These are phyloP conservation scores for Pegoplata infirma DNA, from an alignment of 2,888 invertebrate species.

Conservation along the genomic window DNA sequence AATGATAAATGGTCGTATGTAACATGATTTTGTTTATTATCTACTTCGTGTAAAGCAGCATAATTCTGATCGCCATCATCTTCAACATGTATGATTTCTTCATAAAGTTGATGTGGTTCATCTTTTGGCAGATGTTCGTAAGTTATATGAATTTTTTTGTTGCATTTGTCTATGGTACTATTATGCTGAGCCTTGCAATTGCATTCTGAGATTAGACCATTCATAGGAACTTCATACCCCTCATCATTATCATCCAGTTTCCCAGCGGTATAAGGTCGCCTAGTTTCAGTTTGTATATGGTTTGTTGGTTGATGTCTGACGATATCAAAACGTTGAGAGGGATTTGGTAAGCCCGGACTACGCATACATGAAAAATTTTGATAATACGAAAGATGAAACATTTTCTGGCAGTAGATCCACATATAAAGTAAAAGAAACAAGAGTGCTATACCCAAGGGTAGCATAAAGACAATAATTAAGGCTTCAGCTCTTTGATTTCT, in stretches of 20 bases:
- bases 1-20: slow-evolving; percentile 65
- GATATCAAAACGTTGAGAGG: slow-evolving; percentile 73
- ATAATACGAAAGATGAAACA: slow-evolving; percentile 75
- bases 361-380: slow-evolving; percentile 62
- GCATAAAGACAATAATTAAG: slow-evolving; percentile 74
- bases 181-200: slow-evolving; percentile 65
- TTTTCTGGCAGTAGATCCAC: slow-evolving; percentile 75
- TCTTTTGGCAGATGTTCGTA: slow-evolving; percentile 70
- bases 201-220: slow-evolving; percentile 70
- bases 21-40: slow-evolving; percentile 50
- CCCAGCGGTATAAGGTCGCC: slow-evolving; percentile 30
- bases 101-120: slow-evolving; percentile 70
- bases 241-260: slow-evolving; percentile 58
- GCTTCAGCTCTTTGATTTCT: slow-evolving; percentile 74
- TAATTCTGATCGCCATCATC: slow-evolving; percentile 2
- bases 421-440: slow-evolving; percentile 74
- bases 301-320: slow-evolving; percentile 67
- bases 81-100: slow-evolving; percentile 71
- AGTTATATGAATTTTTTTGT: slow-evolving; percentile 71
- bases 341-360: slow-evolving; percentile 3
- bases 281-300: slow-evolving; percentile 61
- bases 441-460: slow-evolving; percentile 74
- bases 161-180: slow-evolving; percentile 50
- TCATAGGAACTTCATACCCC: slow-evolving; percentile 73
- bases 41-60: neutral